Evolutionary conservation across 2,113 vertebrate genomes (phyloP), one percentile per base, ranked within the genome.

Genomic region (Sebastes schlegelii): DNA sequence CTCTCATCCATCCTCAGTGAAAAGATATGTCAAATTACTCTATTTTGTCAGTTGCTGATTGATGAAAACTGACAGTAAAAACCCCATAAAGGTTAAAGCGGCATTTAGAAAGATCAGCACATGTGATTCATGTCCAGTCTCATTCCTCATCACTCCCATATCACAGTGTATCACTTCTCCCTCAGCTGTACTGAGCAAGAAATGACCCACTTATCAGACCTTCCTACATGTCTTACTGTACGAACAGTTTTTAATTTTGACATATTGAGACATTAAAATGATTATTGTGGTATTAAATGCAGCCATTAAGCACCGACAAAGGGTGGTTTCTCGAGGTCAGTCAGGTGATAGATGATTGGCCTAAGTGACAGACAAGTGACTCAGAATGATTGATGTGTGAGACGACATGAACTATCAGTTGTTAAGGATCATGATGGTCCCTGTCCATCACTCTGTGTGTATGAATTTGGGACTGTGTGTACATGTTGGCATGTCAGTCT

Each of bases 361-460:
- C 51, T 60, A 57, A 84, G 74, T 77, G 70, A 84, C 87, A 83
- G 78, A 84, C 79, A 67, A 60, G 82, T 80, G 78, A 86, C 74
- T 74, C 67, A 57, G 69, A 51, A 61, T 92, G 90, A 92, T 89
- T 94, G 93, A 94, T 89, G 85, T 73, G 55, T 67, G 70, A 83
- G 92, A 86, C 72, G 57, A 85, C 78, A 65, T 46, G 23, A 87
- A 81, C 91, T 80, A 77, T 86, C 87, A 90, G 83, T 91, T 91
- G 91, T 90, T 90, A 87, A 89, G 71, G 67, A 87, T 89, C 89
- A 85, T 80, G 83, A 91, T 85, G 88, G 86, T 89, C 43, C 84
- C 89, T 74, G 94, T 94, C 91, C 82, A 83, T 92, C 91, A 93
- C 51, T 48, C 60, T 82, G 86, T 65, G 76, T 80, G 72, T 69